Conservation (phyloP, 2,113 vertebrate genomes). For the Nyctereutes procyonoides region DNA sequence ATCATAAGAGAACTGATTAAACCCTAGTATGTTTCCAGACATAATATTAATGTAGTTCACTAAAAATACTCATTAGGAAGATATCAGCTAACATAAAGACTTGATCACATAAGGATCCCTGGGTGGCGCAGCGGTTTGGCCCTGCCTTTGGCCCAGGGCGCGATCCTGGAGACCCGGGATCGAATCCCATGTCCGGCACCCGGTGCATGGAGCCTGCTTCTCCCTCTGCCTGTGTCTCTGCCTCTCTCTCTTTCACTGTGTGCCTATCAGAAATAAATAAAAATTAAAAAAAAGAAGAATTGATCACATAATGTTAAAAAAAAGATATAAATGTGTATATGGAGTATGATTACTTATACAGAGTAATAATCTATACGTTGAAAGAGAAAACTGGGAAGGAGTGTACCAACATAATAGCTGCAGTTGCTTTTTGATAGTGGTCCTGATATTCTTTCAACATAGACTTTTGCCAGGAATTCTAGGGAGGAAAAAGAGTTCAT, state of each 20-base stretch:
- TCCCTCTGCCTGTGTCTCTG: no score
- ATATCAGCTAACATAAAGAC: slow-evolving; percentile 25
- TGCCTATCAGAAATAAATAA: no score
- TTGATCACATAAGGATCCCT: background rate
- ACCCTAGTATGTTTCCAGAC: background rate
- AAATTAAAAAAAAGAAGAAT: no score
- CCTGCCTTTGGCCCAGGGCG: no score
- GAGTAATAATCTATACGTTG: background rate
- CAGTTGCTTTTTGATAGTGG: background rate
- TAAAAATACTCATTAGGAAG: slow-evolving; percentile 31
- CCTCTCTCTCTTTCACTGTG: no score
- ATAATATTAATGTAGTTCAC: background rate
- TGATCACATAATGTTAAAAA: background rate
- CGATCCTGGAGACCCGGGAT: no score
- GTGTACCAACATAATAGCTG: background rate
- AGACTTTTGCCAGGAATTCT: background rate
- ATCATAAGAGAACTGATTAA: background rate
- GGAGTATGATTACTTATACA: background rate
- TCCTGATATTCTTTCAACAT: background rate
- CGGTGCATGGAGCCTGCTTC: no score
- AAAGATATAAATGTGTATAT: background rate
- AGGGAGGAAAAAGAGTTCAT: background rate
- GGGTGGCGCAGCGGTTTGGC: no score
- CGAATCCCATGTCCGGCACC: no score
- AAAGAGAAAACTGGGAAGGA: background rate